phyloP scores from a whole-genome alignment of 2,113 vertebrate species.

The Cyphomyrus plagiostoma region DNA sequence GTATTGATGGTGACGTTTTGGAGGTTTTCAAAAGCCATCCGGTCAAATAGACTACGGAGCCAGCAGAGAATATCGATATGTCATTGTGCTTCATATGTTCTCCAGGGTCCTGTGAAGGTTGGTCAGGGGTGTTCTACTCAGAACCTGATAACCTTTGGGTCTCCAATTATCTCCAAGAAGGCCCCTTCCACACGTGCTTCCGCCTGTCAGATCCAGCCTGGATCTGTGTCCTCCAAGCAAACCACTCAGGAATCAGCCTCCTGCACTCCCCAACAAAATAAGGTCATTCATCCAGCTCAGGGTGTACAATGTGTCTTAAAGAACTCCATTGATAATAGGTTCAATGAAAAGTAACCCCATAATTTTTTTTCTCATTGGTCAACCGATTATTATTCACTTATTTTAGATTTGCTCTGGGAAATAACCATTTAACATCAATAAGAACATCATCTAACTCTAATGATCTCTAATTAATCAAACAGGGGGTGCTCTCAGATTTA shows the following conservation, averaged over 20 bases:
- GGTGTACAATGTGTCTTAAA: background rate
- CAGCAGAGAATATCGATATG: background rate
- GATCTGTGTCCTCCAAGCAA: background rate
- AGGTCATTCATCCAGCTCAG: background rate
- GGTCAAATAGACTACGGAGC: background rate
- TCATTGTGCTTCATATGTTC: background rate
- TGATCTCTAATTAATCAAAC: background rate
- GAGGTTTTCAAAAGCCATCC: background rate
- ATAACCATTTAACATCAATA: background rate
- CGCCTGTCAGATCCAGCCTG: background rate
- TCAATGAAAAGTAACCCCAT: background rate
- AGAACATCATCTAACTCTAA: background rate
- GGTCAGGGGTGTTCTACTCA: background rate
- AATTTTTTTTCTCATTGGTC: background rate
- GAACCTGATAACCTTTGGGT: background rate
- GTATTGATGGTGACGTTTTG: background rate
- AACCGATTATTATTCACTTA: background rate
- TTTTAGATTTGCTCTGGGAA: background rate
- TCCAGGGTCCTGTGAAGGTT: background rate
- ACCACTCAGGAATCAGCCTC: background rate
- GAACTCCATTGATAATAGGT: background rate
- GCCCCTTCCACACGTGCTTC: background rate
- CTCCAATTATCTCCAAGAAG: background rate
- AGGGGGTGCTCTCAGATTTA: constrained; percentile 31
- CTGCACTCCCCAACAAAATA: background rate